Evolutionary conservation across 2,888 invertebrate genomes (phyloP).

Genomic region (Tetragonula carbonaria): DNA sequence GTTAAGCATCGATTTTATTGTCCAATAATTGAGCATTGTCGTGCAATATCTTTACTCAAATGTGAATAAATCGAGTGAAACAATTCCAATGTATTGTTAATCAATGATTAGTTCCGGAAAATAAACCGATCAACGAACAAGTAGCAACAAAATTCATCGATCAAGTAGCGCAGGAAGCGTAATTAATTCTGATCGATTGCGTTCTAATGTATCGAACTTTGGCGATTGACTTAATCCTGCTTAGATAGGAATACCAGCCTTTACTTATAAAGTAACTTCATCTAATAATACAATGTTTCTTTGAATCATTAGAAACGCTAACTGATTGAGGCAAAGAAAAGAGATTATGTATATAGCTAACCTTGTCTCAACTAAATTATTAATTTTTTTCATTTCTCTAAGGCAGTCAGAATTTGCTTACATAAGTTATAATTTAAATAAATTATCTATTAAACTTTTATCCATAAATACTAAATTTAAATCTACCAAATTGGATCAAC

Average conservation of each 20-base stretch:
- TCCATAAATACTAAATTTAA: no score
- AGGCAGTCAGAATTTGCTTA: no score
- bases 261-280: background rate
- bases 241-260: background rate
- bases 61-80: constrained; percentile 13
- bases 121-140: constrained; percentile 31
- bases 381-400: no score
- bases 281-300: background rate
- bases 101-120: constrained; percentile 50
- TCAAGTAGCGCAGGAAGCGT: constrained; percentile 48
- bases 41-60: background rate
- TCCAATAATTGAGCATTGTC: constrained; percentile 20
- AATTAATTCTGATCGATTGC: constrained; percentile 69
- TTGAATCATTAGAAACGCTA: background rate
- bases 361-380: no score
- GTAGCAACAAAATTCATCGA: constrained; percentile 33
- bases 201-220: constrained; percentile 41
- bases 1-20: constrained; percentile 41
- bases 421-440: no score
- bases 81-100: background rate
- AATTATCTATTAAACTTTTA: no score
- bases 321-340: background rate
- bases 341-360: no score
- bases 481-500: no score
- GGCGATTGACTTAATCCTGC: constrained; percentile 50